Base-by-base conservation (phyloP, 2,113 vertebrate genomes). In the Platysternon megacephalum region DNA sequence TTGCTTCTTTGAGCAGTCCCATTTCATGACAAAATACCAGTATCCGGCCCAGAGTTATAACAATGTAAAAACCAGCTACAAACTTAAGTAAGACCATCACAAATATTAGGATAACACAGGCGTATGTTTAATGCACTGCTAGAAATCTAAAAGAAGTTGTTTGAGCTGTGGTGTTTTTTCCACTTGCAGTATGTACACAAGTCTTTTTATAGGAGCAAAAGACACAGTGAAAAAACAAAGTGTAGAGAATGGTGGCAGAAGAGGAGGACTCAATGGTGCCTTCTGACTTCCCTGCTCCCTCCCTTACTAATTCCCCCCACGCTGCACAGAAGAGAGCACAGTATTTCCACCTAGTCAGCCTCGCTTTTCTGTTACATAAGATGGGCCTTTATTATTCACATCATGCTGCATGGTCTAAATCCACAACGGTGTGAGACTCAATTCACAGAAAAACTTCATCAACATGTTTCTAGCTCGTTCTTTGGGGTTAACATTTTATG, bases 361-460 rank as follows among this genome's bases (percentile, higher is more conserved):
- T 68, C 2, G 35, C 65, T 68, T n/a, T 39, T 68, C 65, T 68
- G 65, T 14, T 7, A 35, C 32, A 65, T 65, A 35, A 35, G 58
- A 35, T 65, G 32, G 32, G 32, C 32, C 58, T 68, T 68, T 68
- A 19, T 19, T 32, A 65, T 35, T 32, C 35, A n/a, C 35, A 68
- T 68, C 16, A 39, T 17, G 35, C 35, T 68, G 65, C 17, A 68
- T n/a, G 13, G 39, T 44, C 24, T 76, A 76, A 76, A 46, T 76
- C 39, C 74, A 46, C 22, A 76, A 28, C 42, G 26, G 22, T 5
- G 0, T 5, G 56, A 0, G 79, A 51, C n/a, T 82, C 82, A 0
- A 53, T 0, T 85, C 49, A 78, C 85, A 48, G 78, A 81, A 35
- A 11, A 49, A 35, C 4, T 1, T 12, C 28, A 39, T 39, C 68